Conservation (phyloP, 2,888 invertebrate genomes). For the Drosophila suboccidentalis region DNA sequence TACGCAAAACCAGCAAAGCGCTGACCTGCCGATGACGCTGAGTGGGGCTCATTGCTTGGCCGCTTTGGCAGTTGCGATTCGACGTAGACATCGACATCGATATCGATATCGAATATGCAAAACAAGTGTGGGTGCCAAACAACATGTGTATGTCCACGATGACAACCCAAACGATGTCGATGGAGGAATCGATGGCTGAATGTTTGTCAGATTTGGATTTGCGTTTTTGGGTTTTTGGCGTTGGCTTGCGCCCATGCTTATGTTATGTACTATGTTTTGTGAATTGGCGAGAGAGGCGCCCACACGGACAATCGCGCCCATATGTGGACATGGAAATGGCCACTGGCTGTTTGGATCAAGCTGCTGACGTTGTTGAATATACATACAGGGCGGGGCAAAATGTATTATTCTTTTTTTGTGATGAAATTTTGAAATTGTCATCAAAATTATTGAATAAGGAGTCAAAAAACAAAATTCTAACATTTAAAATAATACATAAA, state of each 20-base stretch:
- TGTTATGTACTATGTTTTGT: constrained; percentile 23
- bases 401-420: too few species aligned
- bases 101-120: constrained; percentile 38
- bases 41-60: constrained; percentile 24
- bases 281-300: constrained; percentile 50
- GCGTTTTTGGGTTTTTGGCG: constrained; percentile 36
- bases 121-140: constrained; percentile 73
- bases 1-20: constrained; percentile 33
- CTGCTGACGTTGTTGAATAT: constrained; percentile 42
- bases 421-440: too few species aligned
- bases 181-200: constrained; percentile 49
- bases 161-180: constrained; percentile 64
- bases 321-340: constrained; percentile 65
- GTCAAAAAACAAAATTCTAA: too few species aligned
- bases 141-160: constrained; percentile 75
- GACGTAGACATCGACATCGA: constrained; percentile 25
- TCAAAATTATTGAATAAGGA: too few species aligned
- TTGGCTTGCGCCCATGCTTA: constrained; percentile 51
- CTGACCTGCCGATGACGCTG: constrained; percentile 38
- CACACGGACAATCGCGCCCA: constrained; percentile 49
- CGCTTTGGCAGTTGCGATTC: constrained; percentile 29
- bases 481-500: too few species aligned
- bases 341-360: constrained; percentile 34
- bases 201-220: constrained; percentile 23
- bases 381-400: too few species aligned